These are phyloP conservation scores for Zapornia atra DNA, from an alignment of 2,113 vertebrate species.

Conservation along the genomic window DNA sequence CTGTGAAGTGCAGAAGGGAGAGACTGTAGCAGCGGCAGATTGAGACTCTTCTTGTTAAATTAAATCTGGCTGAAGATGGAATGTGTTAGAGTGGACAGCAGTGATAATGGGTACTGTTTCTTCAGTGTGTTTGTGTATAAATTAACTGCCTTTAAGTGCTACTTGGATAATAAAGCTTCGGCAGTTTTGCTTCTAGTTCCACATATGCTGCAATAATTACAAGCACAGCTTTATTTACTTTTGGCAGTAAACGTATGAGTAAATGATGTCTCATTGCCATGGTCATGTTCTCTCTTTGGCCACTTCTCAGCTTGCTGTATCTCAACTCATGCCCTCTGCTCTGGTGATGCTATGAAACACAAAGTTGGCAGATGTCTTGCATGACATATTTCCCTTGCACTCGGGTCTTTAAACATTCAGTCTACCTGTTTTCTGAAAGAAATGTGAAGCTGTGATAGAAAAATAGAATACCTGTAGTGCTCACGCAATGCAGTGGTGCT, in stretches of 20 bases:
- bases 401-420: slow-evolving; percentile 11
- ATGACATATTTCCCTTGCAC: slow-evolving; percentile 43
- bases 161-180: slow-evolving; percentile 46
- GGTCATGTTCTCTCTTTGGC: background rate
- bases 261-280: background rate
- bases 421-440: slow-evolving; percentile 38
- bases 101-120: slow-evolving; percentile 51
- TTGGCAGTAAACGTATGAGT: slow-evolving; percentile 45
- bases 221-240: slow-evolving; percentile 48
- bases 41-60: slow-evolving; percentile 60
- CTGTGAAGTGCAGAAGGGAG: slow-evolving; percentile 36
- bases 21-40: slow-evolving; percentile 46
- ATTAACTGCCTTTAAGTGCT: slow-evolving; percentile 46
- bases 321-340: background rate
- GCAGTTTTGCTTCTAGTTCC: slow-evolving; percentile 22
- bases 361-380: background rate
- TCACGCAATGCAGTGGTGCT: background rate
- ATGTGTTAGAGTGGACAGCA: slow-evolving; percentile 46
- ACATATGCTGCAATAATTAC: slow-evolving; percentile 39
- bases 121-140: slow-evolving; percentile 42
- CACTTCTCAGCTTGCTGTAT: background rate
- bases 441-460: slow-evolving; percentile 22
- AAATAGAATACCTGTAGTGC: background rate
- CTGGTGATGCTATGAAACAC: slow-evolving; percentile 4
- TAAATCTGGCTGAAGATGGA: slow-evolving; percentile 61